These are phyloP conservation scores for Xenentodon cancila DNA, from an alignment of 2,797 vertebrate species.

Conservation along the genomic window DNA sequence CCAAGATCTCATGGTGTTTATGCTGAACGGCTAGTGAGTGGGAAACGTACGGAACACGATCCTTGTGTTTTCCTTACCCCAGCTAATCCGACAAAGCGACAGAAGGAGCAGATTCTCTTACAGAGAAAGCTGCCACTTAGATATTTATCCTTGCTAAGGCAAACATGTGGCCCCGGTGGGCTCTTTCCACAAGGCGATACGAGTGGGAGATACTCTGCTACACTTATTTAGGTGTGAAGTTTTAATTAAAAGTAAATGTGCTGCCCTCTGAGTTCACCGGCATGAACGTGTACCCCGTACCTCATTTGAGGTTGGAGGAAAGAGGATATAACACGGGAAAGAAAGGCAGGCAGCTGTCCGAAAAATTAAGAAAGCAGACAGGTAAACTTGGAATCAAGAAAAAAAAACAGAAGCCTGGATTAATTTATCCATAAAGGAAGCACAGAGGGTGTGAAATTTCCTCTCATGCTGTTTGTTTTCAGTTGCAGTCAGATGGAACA, in stretches of 20 bases:
- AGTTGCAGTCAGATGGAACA: constrained; percentile 63
- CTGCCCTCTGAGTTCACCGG: constrained; percentile 49
- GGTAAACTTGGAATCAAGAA: constrained; percentile 13
- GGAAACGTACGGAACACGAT: constrained; percentile 75
- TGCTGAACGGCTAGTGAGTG: constrained; percentile 71
- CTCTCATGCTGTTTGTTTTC: constrained; percentile 65
- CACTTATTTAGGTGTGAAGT: constrained; percentile 79
- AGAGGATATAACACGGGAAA: constrained; percentile 20
- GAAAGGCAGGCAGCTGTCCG: constrained; percentile 12
- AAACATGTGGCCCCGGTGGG: constrained; percentile 76
- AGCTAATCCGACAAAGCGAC: constrained; percentile 81
- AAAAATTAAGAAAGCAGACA: constrained; percentile 15
- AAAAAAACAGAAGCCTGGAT: constrained; percentile 17
- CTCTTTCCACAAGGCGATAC: constrained; percentile 59
- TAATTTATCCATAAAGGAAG: constrained; percentile 44
- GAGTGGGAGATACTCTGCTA: constrained; percentile 66
- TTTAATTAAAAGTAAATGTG: constrained; percentile 84
- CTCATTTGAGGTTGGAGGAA: constrained; percentile 34
- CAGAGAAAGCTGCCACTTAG: constrained; percentile 80
- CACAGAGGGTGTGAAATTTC: constrained; percentile 68
- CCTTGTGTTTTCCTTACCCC: constrained; percentile 77
- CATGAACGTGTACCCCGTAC: constrained; percentile 46
- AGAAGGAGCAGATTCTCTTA: constrained; percentile 80
- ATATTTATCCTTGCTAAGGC: constrained; percentile 80
- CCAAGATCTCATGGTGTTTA: constrained; percentile 75